Conservation (phyloP, 2,888 invertebrate genomes). For the Ashinkailepas kermadecensis region DNA sequence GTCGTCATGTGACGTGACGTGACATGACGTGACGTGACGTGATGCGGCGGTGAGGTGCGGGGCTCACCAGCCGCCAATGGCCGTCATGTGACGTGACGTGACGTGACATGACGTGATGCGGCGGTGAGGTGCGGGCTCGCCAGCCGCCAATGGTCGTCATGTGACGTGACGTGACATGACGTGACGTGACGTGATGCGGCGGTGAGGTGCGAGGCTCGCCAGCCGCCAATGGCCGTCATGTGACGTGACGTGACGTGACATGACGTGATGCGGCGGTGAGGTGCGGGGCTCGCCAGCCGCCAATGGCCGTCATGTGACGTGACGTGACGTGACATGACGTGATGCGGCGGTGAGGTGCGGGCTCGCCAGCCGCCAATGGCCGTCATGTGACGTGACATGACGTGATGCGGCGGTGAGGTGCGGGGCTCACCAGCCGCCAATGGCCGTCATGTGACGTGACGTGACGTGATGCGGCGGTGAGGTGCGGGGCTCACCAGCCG, state of each 20-base stretch:
- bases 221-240: background rate
- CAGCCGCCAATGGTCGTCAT: background rate
- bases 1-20: slow-evolving; percentile 9
- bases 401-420: background rate
- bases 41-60: background rate
- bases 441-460: background rate
- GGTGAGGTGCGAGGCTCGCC: background rate
- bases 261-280: background rate
- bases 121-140: background rate
- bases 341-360: background rate
- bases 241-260: background rate
- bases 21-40: background rate
- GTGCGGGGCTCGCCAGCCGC: background rate
- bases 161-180: background rate
- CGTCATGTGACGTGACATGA: background rate
- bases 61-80: background rate
- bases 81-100: background rate
- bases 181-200: background rate
- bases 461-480: background rate
- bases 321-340: background rate
- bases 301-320: background rate
- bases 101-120: background rate
- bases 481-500: background rate
- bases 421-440: background rate
- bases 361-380: background rate